Evolutionary conservation across 2,113 vertebrate genomes (phyloP).

Genomic region (Lasiurus cinereus): DNA sequence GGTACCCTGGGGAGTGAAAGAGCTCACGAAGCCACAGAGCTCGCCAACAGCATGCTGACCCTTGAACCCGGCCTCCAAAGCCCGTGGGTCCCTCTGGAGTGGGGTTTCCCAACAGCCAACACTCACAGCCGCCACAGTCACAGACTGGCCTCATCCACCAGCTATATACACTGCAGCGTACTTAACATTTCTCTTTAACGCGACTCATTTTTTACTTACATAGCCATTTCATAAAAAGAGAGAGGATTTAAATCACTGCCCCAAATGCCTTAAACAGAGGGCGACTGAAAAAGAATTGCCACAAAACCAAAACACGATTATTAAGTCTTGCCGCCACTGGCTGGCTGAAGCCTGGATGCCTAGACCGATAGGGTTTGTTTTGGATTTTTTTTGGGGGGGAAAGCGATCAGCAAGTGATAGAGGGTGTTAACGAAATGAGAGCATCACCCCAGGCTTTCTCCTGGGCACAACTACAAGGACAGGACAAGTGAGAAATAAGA

Average conservation of each 20-base stretch:
- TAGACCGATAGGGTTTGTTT: not conserved
- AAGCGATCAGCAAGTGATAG: not conserved
- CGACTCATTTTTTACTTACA: slow-evolving; percentile 66
- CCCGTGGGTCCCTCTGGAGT: accelerated
- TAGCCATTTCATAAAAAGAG: slow-evolving; percentile 25
- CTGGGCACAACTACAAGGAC: not conserved
- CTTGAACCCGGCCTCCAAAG: not conserved
- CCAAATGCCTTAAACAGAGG: slow-evolving; percentile 70
- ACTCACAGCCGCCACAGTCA: not conserved
- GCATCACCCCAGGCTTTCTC: not conserved
- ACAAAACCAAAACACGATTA: not conserved
- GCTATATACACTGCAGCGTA: not conserved
- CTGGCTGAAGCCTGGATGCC: not conserved
- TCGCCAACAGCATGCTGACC: not conserved
- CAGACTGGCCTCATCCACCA: not conserved
- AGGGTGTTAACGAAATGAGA: not conserved
- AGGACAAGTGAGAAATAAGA: not conserved
- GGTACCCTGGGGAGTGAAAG: accelerated
- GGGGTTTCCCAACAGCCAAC: accelerated
- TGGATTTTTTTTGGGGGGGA: not conserved
- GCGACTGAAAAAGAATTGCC: not conserved
- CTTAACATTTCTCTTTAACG: slow-evolving; percentile 58
- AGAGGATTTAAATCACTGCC: slow-evolving; percentile 67
- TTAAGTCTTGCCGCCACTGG: not conserved
- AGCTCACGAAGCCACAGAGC: not conserved